Base-by-base conservation (phyloP, 2,113 vertebrate genomes). In the Microtus pennsylvanicus region DNA sequence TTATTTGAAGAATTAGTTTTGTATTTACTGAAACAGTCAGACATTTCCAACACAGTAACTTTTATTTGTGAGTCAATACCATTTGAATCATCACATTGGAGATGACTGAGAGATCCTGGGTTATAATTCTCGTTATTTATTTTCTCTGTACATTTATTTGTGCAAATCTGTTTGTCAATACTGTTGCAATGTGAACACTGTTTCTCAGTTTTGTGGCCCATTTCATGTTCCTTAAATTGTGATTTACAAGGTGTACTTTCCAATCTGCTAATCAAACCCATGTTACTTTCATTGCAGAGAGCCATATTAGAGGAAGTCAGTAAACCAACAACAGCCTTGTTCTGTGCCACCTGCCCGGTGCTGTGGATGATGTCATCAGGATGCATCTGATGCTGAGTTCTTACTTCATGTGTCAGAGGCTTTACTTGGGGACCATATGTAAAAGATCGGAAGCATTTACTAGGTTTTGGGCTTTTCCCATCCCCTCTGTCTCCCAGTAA, bases 11-110 rank as follows among this genome's bases (percentile, higher is more conserved):
- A 98, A 33, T 97, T 97, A 35, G 98, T 90, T 87, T 98, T 98
- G 95, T 95, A 97, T 98, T 98, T 99, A 97, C 98, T 99, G 98
- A 99, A 98, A 99, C 97, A 96, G 83, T 98, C 98, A 74, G 97
- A 97, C 89, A 98, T 70, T 83, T 98, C 98, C 91, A 98, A 96
- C 97, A 98, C 96, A 96, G 97, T 97, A 92, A 96, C 95, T 97
- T 98, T 99, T 87, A 97, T 96, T 96, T 98, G 97, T 96, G 98
- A 98, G 99, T 99, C 98, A 98, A 98, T 98, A 99, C 98, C 99
- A 98, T 97, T 98, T 90, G 98, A 98, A 98, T 98, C 98, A 96
- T 98, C 98, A 77, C 97, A 97, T 86, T 98, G 98, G 96, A 98
- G 94, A 98, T 74, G 97, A 95, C 95, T 97, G 93, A 97, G 98